Percentiles rank a stretch among this genome's conserved stretches.
phyloP scores from a whole-genome alignment of 2,888 invertebrate species.

The Amphipyra berbera region DNA sequence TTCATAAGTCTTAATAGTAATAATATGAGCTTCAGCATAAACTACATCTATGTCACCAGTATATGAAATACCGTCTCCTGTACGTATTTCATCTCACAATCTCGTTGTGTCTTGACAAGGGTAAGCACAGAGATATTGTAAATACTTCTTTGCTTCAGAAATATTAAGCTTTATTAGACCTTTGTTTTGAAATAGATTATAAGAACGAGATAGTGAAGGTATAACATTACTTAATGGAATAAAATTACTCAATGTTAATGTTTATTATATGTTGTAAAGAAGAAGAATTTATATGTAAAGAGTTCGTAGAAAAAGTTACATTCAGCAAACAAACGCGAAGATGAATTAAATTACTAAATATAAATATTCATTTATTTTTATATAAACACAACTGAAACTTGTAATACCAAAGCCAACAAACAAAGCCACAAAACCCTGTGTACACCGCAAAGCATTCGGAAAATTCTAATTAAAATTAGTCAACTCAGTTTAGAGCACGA shows the following conservation, averaged over 20 bases:
- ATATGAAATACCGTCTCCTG: neutral
- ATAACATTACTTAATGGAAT: too few relatives aligned
- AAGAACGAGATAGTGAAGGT: too few relatives aligned
- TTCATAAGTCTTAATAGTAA: neutral
- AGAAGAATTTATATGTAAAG: too few relatives aligned
- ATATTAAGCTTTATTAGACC: constrained; percentile 9
- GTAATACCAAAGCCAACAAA: constrained; percentile 31
- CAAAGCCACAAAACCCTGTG: constrained; percentile 31
- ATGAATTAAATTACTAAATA: too few relatives aligned
- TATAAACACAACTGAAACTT: constrained; percentile 25
- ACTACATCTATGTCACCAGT: neutral
- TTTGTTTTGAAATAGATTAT: too few relatives aligned
- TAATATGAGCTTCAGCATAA: constrained; percentile 1
- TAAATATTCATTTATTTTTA: too few relatives aligned
- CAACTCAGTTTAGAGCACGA: constrained; percentile 25
- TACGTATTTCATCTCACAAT: constrained; percentile 19
- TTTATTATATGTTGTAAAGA: too few relatives aligned
- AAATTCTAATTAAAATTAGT: constrained; percentile 53
- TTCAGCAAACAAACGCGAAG: too few relatives aligned
- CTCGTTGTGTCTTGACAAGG: constrained; percentile 32
- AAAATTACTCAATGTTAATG: too few relatives aligned
- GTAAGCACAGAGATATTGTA: constrained; percentile 16
- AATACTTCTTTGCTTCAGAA: constrained; percentile 12
- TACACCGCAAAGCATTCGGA: constrained; percentile 41
- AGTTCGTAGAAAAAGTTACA: too few relatives aligned